Percentiles rank a stretch among this genome's conserved stretches.
These are phyloP conservation scores for Echinops telfairi DNA, from an alignment of 2,113 vertebrate genomes.

Conservation along the genomic window DNA sequence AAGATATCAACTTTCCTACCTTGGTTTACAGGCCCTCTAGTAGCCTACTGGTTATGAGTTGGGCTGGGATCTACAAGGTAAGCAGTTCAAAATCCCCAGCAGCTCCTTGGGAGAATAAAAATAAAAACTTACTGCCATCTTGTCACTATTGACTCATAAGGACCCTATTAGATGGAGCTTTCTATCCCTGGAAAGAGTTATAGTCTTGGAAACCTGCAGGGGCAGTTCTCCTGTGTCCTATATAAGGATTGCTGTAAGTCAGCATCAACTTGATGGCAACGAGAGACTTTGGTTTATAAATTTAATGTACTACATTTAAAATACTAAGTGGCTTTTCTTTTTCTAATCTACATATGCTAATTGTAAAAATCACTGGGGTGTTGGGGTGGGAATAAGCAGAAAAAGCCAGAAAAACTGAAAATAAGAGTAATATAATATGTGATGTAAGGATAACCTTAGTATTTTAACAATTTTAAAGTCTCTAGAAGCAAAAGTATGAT, in stretches of 20 bases:
- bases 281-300: neutral
- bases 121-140: no score
- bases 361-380: slow-evolving; percentile 2
- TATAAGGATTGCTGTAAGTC: no score
- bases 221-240: no score
- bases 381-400: slow-evolving; percentile 47
- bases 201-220: no score
- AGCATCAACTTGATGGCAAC: no score
- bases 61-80: no score
- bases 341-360: slow-evolving; percentile 23
- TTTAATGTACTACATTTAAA: slow-evolving; percentile 40
- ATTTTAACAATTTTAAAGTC: neutral
- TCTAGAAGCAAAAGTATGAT: slow-evolving; percentile 13
- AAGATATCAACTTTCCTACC: neutral
- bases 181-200: no score
- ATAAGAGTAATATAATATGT: neutral
- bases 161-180: no score
- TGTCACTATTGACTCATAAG: no score
- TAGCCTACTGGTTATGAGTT: no score
- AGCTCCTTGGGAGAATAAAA: no score
- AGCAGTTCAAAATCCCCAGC: neutral
- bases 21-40: no score
- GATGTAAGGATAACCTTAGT: neutral
- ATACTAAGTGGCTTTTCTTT: neutral
- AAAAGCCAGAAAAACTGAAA: slow-evolving; percentile 46